Base-by-base conservation (phyloP, 2,113 vertebrate species). In the Dunckerocampus dactyliophorus region DNA sequence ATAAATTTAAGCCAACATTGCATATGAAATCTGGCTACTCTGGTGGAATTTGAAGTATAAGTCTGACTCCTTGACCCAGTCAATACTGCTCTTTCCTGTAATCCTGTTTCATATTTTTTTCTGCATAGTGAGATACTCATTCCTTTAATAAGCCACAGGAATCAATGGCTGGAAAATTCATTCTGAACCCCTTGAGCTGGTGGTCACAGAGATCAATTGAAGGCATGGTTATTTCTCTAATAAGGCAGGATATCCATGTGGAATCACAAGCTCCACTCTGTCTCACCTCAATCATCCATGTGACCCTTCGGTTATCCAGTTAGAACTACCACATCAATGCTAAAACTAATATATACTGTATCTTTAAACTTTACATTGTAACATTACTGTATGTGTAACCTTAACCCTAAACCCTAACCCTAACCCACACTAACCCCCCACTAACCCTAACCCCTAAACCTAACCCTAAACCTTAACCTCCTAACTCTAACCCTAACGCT, bases 131-230 rank as follows among this genome's bases (percentile, higher is more conserved):
- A 82, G 60, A 80, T 82, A 82, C 81, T 79, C 83, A 67, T 65
- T 75, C 66, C 81, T 84, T 87, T 86, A 88, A 88, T 86, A 87
- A 87, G 74, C 82, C 72, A 72, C 74, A 82, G 59, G 81, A 86
- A 89, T 89, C 87, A 84, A 90, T 89, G 85, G 20, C 65, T 82
- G 61, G 76, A 80, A 85, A 81, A 89, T 81, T 83, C 77, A 79
- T 59, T 68, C 74, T 53, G 67, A 82, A 75, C 63, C 80, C 67
- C 80, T 75, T 73, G 69, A 75, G 67, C 67, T 58, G 37, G 21
- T 65, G 75, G 71, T 71, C 82, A 68, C 42, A 60, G 48, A 70
- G 71, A 86, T 87, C 86, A 83, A 80, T 82, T 67, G 60, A 72
- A 73, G 59, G 69, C 49, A 58, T 54, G 63, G 59, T 77, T 73